Conservation (phyloP, 2,113 vertebrate species). For the Microcebus ravelobensis region DNA sequence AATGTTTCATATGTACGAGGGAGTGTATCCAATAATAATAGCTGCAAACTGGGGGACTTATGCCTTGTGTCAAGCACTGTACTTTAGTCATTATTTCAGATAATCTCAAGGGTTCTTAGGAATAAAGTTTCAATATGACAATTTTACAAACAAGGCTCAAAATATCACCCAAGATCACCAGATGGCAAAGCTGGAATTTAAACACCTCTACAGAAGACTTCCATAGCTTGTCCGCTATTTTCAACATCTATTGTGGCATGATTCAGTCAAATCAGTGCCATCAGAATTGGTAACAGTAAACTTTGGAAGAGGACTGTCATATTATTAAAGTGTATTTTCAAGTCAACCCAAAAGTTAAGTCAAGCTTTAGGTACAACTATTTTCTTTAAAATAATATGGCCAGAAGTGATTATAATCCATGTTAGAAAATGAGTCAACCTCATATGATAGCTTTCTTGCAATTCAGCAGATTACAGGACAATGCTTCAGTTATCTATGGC, state of each 20-base stretch:
- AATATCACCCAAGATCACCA: background rate
- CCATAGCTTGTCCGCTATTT: background rate
- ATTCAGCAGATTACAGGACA: slow-evolving; percentile 35
- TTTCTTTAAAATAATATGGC: slow-evolving; percentile 2
- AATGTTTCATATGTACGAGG: background rate
- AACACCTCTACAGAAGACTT: background rate
- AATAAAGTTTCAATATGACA: background rate
- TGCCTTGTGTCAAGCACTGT: background rate
- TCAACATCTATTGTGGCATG: background rate
- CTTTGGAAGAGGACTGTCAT: background rate
- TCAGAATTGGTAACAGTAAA: background rate
- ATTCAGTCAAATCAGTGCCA: background rate
- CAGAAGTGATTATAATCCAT: slow-evolving; percentile 25
- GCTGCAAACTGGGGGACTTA: background rate
- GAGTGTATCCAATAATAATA: background rate
- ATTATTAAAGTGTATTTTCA: slow-evolving; percentile 15
- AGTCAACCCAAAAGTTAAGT: background rate
- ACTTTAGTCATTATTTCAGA: background rate
- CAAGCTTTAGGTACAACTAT: background rate
- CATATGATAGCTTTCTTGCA: background rate
- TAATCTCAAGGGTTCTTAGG: background rate
- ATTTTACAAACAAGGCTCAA: background rate
- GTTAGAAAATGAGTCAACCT: background rate
- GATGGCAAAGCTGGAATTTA: background rate
- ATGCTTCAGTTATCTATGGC: background rate